These are phyloP conservation scores for Troides helena DNA, from an alignment of 2,888 invertebrate species.

Conservation along the genomic window DNA sequence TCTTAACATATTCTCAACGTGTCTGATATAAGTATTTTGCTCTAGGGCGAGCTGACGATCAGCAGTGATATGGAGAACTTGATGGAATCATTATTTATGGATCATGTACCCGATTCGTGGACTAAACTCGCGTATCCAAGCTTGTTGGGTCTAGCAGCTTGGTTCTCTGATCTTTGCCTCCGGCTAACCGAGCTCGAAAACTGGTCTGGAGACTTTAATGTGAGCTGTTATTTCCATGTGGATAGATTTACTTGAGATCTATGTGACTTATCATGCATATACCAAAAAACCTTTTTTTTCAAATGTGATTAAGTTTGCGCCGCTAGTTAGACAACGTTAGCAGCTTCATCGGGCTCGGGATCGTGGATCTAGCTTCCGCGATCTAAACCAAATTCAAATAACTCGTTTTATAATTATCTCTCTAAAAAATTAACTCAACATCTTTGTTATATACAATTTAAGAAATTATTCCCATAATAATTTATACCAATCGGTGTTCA, in stretches of 20 bases:
- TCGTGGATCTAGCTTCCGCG: no score
- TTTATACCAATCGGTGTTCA: not conserved
- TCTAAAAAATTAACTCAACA: not conserved
- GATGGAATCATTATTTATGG: constrained; percentile 92
- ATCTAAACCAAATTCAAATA: no score
- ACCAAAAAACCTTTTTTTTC: no score
- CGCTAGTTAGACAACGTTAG: no score
- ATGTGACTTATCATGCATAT: no score
- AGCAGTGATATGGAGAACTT: constrained; percentile 95
- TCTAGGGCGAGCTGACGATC: constrained; percentile 94
- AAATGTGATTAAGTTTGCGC: no score
- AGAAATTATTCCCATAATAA: not conserved
- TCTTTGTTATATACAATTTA: not conserved
- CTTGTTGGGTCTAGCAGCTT: constrained; percentile 87
- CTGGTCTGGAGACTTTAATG: constrained; percentile 93
- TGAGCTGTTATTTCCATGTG: constrained; percentile 38
- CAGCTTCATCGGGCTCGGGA: no score
- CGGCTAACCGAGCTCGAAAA: constrained; percentile 90
- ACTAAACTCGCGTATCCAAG: constrained; percentile 93
- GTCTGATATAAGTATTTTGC: constrained; percentile 1
- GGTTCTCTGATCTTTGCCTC: constrained; percentile 92
- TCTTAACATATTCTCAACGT: not conserved
- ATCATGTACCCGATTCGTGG: constrained; percentile 93
- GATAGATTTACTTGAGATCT: no score
- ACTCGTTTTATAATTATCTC: no score